phyloP scores from a whole-genome alignment of 2,113 vertebrate genomes.

The Columbina picui region DNA sequence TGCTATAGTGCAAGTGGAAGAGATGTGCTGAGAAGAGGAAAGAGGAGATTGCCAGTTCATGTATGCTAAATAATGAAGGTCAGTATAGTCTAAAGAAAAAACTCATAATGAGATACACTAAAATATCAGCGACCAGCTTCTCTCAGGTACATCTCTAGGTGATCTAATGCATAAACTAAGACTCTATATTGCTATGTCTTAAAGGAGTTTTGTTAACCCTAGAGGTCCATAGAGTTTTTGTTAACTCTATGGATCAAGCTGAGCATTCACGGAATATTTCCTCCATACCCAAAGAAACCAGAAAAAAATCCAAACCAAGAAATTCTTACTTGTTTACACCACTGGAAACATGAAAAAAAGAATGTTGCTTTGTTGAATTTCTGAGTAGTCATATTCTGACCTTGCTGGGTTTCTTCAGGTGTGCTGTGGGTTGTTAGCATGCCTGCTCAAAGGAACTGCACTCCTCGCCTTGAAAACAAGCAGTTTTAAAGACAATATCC shows the following conservation, averaged over 20 bases:
- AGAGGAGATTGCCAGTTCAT: background rate
- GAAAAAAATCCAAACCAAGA: background rate
- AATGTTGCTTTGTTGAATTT: background rate
- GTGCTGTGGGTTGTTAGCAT: background rate
- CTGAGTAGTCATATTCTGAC: background rate
- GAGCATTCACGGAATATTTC: background rate
- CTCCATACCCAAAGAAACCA: background rate
- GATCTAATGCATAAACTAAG: background rate
- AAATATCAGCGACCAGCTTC: background rate
- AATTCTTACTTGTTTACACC: background rate
- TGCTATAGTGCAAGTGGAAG: background rate
- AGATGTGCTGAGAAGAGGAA: background rate
- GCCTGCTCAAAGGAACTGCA: background rate
- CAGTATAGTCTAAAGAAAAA: background rate
- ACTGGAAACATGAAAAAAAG: background rate
- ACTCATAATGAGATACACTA: background rate
- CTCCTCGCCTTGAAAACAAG: background rate
- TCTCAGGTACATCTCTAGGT: background rate
- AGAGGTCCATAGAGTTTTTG: too few species aligned
- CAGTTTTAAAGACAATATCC: background rate
- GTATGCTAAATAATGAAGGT: background rate
- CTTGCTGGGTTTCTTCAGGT: background rate
- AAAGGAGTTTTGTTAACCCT: background rate
- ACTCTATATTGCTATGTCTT: background rate
- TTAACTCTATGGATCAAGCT: background rate